Base-by-base conservation (phyloP, 2,888 invertebrate species). In the Platerodrilus igneus region DNA sequence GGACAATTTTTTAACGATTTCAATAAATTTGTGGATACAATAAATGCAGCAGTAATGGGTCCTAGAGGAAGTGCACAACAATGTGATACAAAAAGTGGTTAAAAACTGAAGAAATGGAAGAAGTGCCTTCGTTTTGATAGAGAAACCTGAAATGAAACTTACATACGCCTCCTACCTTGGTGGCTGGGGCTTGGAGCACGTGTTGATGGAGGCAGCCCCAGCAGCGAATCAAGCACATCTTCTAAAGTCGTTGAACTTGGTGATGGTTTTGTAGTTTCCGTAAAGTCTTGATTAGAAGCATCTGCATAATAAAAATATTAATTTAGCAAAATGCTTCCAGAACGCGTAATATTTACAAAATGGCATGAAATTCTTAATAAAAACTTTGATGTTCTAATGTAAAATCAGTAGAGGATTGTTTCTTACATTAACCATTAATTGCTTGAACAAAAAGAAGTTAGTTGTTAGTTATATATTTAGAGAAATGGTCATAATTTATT, bases 221-320 rank as follows among this genome's bases (percentile, higher is more conserved):
- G 80, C 56, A 93, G 80, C 51, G 91, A 89, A 71, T 93, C 90
- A 71, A 93, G 76, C 52, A 93, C 92, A 75, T 93, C 92, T 76
- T 93, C 92, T 66, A 93, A 75, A 52, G 92, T 93, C 44, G 90
- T 86, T 56, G 86, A 86, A 61, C 85, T 82, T 30, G 84, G 83
- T 62, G 84, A 83, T 51, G 82, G 82, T 63, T 77, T 74, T 60
- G 77, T 57, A 21, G 76, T 71, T 61, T 71, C 73, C 59, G 72
- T 64, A 63, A 72, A 73, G 61, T 76, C 57, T 52, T 59, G 54
- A 34, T 72, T 68, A 5, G 41, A 33, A n/a, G n/a, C n/a, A n/a
- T 9, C 11, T 13, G 23, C 29, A 8, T 23, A n/a, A n/a, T n/a
- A n/a, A n/a, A n/a, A n/a, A n/a, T n/a, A n/a, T n/a, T n/a, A n/a